Percentiles rank a stretch among this genome's conserved stretches.
Conservation (phyloP, 2,888 invertebrate species). For the Isoperla grammatica region DNA sequence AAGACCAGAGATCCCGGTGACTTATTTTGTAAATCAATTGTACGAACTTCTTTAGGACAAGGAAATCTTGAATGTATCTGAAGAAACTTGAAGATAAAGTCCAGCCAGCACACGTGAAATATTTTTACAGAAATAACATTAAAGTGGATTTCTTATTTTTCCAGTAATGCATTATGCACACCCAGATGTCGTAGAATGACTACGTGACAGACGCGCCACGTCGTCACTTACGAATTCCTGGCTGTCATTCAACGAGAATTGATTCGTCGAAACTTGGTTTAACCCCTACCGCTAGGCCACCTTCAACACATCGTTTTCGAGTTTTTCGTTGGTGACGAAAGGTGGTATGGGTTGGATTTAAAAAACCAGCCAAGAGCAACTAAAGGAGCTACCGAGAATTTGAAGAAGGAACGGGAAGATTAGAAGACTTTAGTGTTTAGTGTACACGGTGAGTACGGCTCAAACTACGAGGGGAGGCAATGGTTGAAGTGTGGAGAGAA, state of each 20-base stretch:
- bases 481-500: neutral
- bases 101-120: too few species aligned
- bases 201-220: neutral
- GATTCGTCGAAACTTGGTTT: slow-evolving; percentile 17
- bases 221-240: neutral
- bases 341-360: neutral
- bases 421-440: too few species aligned
- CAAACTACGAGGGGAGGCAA: neutral
- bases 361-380: slow-evolving; percentile 1
- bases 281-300: neutral
- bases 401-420: too few species aligned
- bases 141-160: too few species aligned
- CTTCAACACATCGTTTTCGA: neutral
- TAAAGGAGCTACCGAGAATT: neutral
- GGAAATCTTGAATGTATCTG: neutral
- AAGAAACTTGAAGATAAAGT: too few species aligned
- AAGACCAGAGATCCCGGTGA: too few species aligned
- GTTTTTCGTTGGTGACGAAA: neutral
- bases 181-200: neutral
- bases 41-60: neutral
- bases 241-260: slow-evolving; percentile 17
- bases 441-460: too few species aligned
- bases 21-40: neutral
- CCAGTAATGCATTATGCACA: slow-evolving; percentile 9
- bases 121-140: too few species aligned